Conservation (phyloP, 1,140 invertebrate genomes). For the Spodoptera frugiperda region DNA sequence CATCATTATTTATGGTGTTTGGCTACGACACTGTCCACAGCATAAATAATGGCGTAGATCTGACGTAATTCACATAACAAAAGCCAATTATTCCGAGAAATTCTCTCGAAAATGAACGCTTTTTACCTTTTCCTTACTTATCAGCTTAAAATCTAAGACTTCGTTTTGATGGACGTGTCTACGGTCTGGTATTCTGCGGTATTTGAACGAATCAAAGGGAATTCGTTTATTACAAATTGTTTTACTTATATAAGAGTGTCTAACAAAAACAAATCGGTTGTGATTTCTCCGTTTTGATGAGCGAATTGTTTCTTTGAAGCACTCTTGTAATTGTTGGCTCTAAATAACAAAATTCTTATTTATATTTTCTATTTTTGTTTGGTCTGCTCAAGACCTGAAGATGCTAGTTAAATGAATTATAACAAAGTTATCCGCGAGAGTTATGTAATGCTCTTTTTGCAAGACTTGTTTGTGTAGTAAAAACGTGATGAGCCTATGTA, state of each 20-base stretch:
- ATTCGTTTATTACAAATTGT: constrained; percentile 30
- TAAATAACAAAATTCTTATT: constrained; percentile 6
- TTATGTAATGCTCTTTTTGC: no score
- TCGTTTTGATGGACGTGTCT: neutral
- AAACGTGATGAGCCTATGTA: no score
- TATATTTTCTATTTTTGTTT: neutral
- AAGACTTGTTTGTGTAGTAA: no score
- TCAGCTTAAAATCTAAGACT: neutral
- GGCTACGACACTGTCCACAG: neutral
- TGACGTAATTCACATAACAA: constrained; percentile 4
- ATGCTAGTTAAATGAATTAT: no score
- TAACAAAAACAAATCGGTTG: constrained; percentile 15
- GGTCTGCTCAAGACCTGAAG: neutral
- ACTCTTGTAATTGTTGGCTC: neutral
- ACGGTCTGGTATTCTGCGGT: constrained; percentile 1
- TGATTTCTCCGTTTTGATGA: neutral
- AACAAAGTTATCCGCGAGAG: no score
- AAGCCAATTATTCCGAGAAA: constrained; percentile 8
- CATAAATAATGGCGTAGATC: neutral
- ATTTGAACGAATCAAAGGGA: constrained; percentile 8
- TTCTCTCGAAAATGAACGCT: neutral
- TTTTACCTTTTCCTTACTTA: neutral
- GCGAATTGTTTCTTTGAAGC: constrained; percentile 21
- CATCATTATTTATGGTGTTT: constrained; percentile 20
- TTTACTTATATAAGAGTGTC: neutral